Conservation (phyloP, 2,113 vertebrate genomes). For the Lonchura striata region DNA sequence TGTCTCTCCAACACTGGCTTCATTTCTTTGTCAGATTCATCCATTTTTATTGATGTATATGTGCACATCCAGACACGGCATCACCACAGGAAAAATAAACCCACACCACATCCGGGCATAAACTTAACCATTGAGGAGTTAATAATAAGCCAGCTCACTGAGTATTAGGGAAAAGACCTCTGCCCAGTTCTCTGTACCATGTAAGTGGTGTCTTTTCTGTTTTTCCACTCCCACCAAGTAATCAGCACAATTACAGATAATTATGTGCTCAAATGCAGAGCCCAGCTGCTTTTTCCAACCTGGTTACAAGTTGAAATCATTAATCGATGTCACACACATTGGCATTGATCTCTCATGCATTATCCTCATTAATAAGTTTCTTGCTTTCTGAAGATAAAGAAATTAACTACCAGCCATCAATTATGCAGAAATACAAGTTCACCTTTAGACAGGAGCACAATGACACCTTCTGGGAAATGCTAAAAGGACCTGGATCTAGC, state of each 20-base stretch:
- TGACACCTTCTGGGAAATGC: not conserved
- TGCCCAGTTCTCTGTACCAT: not conserved
- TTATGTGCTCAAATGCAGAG: constrained; percentile 43
- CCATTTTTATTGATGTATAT: accelerated
- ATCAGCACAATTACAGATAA: constrained; percentile 32
- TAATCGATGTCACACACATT: constrained; percentile 72
- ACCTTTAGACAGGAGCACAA: constrained; percentile 58
- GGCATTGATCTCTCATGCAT: constrained; percentile 63
- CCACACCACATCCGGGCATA: not conserved
- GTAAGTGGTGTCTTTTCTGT: not conserved
- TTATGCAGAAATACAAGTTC: constrained; percentile 74
- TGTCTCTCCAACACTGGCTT: not conserved
- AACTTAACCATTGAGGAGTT: not conserved
- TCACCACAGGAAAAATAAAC: not conserved
- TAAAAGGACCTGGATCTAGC: not conserved
- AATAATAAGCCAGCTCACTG: not conserved
- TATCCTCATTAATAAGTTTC: constrained; percentile 72
- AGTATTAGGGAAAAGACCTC: not conserved
- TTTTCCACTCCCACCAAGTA: not conserved
- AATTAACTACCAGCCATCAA: constrained; percentile 65
- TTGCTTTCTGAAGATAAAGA: constrained; percentile 53
- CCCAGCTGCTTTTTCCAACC: constrained; percentile 68
- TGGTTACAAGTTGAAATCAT: constrained; percentile 66
- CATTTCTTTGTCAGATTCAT: not conserved
- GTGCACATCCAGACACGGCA: not conserved